These are phyloP conservation scores for Heliconius sara DNA, from an alignment of 2,888 invertebrate species.

Conservation along the genomic window DNA sequence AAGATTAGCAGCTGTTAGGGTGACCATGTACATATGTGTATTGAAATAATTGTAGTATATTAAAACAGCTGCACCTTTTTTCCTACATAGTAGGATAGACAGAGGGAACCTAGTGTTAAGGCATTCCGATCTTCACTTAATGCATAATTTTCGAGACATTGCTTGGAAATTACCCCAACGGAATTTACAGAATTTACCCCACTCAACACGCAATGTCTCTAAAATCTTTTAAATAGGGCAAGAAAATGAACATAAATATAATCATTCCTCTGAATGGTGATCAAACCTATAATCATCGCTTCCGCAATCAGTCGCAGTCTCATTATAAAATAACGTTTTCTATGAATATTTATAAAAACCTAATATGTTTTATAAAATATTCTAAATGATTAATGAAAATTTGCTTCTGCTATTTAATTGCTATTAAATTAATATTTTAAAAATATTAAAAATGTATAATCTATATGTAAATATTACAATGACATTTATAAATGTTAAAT, in stretches of 20 bases:
- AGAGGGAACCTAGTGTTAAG: background rate
- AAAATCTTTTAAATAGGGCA: no score
- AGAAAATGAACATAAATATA: no score
- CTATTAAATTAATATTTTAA: conserved; percentile 3
- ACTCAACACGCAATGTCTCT: no score
- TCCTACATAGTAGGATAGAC: background rate
- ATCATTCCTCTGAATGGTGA: no score
- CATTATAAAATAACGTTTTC: background rate
- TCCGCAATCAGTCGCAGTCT: background rate
- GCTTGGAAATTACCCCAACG: no score
- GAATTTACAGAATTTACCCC: no score
- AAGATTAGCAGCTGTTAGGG: conserved; percentile 41
- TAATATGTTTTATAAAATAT: background rate
- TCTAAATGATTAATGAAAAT: background rate
- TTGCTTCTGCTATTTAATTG: background rate
- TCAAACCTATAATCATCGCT: no score
- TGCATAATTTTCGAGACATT: background rate
- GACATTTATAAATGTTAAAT: conserved; percentile 23
- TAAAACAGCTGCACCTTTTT: background rate
- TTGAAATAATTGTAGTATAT: background rate
- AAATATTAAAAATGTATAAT: background rate
- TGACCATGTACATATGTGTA: conserved; percentile 14
- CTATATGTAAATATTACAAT: conserved; percentile 23
- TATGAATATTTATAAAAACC: background rate
- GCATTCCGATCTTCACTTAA: background rate